Conservation (phyloP, 1,140 invertebrate species). For the Asobara japonica region DNA sequence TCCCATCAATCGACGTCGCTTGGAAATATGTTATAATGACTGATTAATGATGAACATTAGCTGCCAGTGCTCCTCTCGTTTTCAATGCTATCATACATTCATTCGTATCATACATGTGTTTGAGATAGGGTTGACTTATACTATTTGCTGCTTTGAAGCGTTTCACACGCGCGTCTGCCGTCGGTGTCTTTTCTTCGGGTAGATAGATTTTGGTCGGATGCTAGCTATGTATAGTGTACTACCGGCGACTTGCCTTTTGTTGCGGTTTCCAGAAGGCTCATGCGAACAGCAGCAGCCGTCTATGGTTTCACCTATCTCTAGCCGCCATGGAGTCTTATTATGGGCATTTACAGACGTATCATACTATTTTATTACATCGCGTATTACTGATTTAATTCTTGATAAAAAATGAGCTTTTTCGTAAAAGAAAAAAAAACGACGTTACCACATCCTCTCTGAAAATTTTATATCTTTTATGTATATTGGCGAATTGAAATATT, state of each 20-base stretch:
- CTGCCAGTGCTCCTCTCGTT: background rate
- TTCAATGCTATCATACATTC: slow-evolving; percentile 7
- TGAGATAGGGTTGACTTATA: slow-evolving; percentile 55
- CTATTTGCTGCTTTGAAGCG: slow-evolving; percentile 9
- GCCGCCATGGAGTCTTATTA: background rate
- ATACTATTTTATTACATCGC: slow-evolving; percentile 26
- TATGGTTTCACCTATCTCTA: slow-evolving; percentile 30
- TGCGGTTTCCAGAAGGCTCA: slow-evolving; percentile 4
- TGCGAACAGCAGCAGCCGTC: background rate
- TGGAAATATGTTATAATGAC: background rate
- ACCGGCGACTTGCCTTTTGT: background rate
- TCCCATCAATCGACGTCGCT: no score
- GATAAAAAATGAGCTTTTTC: background rate
- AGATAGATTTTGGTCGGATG: slow-evolving; percentile 34
- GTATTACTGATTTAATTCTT: background rate
- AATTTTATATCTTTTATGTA: no score
- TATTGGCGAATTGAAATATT: no score
- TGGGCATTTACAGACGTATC: slow-evolving; percentile 29
- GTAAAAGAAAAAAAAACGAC: background rate
- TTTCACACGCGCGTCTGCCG: slow-evolving; percentile 1
- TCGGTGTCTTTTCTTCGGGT: slow-evolving; percentile 26
- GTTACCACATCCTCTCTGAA: no score
- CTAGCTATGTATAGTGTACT: background rate
- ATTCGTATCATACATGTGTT: slow-evolving; percentile 44
- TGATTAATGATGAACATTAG: slow-evolving; percentile 4